Evolutionary conservation across 2,888 invertebrate species (phyloP).

Genomic region (Coleophora deauratella): DNA sequence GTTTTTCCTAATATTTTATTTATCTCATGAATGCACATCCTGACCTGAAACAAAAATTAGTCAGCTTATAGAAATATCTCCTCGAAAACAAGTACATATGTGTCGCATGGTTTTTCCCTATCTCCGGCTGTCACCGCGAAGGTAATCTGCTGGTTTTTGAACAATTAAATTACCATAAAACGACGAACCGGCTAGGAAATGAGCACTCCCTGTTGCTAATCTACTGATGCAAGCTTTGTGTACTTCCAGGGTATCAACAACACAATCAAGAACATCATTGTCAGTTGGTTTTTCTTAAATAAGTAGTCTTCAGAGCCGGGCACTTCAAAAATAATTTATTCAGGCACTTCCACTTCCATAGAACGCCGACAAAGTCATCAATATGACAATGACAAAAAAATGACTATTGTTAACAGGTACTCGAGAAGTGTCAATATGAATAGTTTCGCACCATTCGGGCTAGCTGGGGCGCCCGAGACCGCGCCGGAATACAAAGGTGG

Average conservation of each 20-base stretch:
- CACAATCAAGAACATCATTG: too few species aligned
- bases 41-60: too few species aligned
- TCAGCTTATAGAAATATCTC: too few species aligned
- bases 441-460: slow-evolving; percentile 60
- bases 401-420: slow-evolving; percentile 53
- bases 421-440: slow-evolving; percentile 52
- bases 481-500: slow-evolving; percentile 58
- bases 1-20: too few species aligned
- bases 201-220: slow-evolving; percentile 36
- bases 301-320: too few species aligned
- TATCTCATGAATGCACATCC: too few species aligned
- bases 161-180: slow-evolving; percentile 62
- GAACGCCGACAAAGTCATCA: slow-evolving; percentile 37
- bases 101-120: too few species aligned
- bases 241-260: too few species aligned
- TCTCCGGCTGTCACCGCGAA: slow-evolving; percentile 17
- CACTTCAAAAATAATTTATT: neutral
- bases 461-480: slow-evolving; percentile 54
- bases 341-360: slow-evolving; percentile 24
- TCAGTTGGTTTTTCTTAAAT: too few species aligned
- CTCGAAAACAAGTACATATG: too few species aligned
- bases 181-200: slow-evolving; percentile 60
- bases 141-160: slow-evolving; percentile 38
- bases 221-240: slow-evolving; percentile 45
- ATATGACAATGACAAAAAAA: slow-evolving; percentile 49